These are phyloP conservation scores for Myopa tessellatipennis DNA, from an alignment of 2,888 invertebrate species.

Conservation along the genomic window DNA sequence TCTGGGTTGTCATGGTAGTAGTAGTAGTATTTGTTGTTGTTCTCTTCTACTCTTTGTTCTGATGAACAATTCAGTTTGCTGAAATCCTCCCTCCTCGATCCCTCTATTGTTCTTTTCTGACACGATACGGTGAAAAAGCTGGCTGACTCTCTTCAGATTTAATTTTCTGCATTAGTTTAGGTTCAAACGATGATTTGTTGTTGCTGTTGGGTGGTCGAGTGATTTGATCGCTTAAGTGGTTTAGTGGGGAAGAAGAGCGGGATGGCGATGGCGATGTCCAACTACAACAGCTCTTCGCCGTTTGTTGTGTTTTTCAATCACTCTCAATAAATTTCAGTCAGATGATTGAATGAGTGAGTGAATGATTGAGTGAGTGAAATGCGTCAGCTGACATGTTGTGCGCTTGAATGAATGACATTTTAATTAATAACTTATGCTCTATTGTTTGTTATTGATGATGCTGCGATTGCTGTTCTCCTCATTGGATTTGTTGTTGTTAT, in stretches of 20 bases:
- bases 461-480: no score
- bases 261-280: not conserved
- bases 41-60: not conserved
- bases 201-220: not conserved
- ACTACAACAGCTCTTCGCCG: not conserved
- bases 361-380: not conserved
- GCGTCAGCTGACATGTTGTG: not conserved
- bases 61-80: not conserved
- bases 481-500: no score
- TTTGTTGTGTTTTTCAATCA: not conserved
- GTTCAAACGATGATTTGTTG: no score
- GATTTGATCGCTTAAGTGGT: not conserved
- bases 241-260: not conserved
- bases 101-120: constrained; percentile 7
- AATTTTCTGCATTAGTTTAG: no score
- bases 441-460: no score
- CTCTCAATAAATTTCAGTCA: not conserved
- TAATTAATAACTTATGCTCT: constrained; percentile 36
- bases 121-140: not conserved
- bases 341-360: not conserved
- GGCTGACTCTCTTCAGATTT: not conserved
- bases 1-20: no score
- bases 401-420: constrained; percentile 32
- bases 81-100: not conserved
- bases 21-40: not conserved